Conservation (phyloP, 2,888 invertebrate genomes). For the Tiliacea aurago region DNA sequence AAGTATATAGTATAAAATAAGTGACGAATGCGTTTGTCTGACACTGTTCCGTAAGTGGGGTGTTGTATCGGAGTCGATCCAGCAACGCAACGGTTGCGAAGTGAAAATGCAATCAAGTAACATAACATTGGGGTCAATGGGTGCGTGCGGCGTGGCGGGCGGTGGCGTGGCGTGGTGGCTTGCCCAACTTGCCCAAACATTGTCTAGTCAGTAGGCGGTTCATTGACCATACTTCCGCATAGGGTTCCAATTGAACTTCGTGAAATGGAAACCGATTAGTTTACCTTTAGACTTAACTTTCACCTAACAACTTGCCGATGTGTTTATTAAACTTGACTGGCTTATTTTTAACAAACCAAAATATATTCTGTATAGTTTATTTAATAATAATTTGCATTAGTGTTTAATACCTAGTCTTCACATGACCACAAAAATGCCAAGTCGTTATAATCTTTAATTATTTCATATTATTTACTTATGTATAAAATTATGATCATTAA, state of each 20-base stretch:
- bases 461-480: slow-evolving; percentile 17
- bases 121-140: slow-evolving; percentile 80
- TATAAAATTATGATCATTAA: slow-evolving; percentile 23
- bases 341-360: not conserved
- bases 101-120: slow-evolving; percentile 80
- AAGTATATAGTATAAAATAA: slow-evolving; percentile 34
- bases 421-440: slow-evolving; percentile 14
- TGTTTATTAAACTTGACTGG: not conserved
- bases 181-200: slow-evolving; percentile 60
- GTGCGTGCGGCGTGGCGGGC: slow-evolving; percentile 69
- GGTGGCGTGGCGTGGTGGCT: not conserved
- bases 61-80: slow-evolving; percentile 55
- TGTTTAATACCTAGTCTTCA: not conserved
- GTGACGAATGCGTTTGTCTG: slow-evolving; percentile 57
- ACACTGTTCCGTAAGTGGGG: slow-evolving; percentile 53
- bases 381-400: not conserved
- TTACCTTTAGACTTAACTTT: slow-evolving; percentile 41
- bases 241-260: slow-evolving; percentile 51
- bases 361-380: not conserved
- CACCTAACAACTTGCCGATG: slow-evolving; percentile 12
- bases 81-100: slow-evolving; percentile 73
- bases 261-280: slow-evolving; percentile 37
- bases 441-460: slow-evolving; percentile 13
- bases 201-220: slow-evolving; percentile 65
- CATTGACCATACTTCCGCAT: slow-evolving; percentile 72